Evolutionary conservation across 2,888 invertebrate genomes (phyloP), one percentile per base, ranked within the genome.

Genomic region (Netelia virgata): DNA sequence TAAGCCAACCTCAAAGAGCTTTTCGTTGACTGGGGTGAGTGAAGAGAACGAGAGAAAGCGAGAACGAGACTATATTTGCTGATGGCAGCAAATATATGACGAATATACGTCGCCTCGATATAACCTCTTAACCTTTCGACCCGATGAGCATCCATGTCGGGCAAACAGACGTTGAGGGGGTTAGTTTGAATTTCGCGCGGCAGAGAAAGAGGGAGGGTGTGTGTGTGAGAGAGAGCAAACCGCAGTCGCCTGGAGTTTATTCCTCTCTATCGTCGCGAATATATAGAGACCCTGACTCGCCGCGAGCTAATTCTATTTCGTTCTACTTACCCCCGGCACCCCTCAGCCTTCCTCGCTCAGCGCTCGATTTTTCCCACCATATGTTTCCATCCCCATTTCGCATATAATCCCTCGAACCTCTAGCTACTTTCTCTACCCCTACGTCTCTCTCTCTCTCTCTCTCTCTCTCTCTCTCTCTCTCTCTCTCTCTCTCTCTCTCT

Each of bases 51-150:
- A n/a, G 9, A 20, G 16, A 57, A 20, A 10, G 20, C 9, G 9
- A 9, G 20, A 57, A 16, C 20, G 57, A 50, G 28, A n/a, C 16
- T n/a, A n/a, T n/a, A n/a, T n/a, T n/a, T 9, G 53, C 10, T n/a
- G 50, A 16, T 77, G 14, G 57, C 66, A n/a, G 57, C 66, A n/a
- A 16, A 41, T 36, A 16, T 53, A 70, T 61, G 11, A 68, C 41
- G 23, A 77, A 57, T 68, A 16, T 59, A 70, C 55, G 53, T 77
- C 41, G 61, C 20, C 53, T 53, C 41, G 57, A 57, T 68, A 72
- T 84, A 86, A 86, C 85, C 85, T 86, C 86, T 85, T 86, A 83
- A 86, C 86, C 86, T 86, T 86, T 86, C 86, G 86, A 86, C 86
- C 86, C 64, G 73, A 23, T 61, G 66, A 36, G 18, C 41, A 70